These are phyloP conservation scores for Pediacus dermestoides DNA, from an alignment of 2,888 invertebrate species.

Conservation along the genomic window DNA sequence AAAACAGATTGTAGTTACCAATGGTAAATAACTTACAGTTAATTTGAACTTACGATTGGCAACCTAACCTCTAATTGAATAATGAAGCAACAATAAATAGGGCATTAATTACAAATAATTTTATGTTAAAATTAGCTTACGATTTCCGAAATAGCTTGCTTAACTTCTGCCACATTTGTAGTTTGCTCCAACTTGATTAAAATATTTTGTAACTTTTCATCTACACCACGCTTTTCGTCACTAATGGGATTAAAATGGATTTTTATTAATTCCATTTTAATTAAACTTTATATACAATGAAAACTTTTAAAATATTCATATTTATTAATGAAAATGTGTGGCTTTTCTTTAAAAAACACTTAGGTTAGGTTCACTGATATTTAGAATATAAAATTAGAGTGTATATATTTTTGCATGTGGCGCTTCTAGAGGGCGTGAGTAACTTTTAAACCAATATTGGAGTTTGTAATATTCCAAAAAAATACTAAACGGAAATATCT, in stretches of 20 bases:
- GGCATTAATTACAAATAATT: background rate
- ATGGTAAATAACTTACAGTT: constrained; percentile 10
- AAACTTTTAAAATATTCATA: constrained; percentile 16
- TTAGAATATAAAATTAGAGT: too few relatives aligned
- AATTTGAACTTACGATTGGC: constrained; percentile 9
- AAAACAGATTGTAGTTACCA: background rate
- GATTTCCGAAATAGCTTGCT: constrained; percentile 19
- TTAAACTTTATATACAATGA: background rate
- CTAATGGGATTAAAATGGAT: too few relatives aligned
- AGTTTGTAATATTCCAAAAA: too few relatives aligned
- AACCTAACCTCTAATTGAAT: background rate
- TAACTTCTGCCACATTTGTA: constrained; percentile 20
- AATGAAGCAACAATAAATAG: constrained; percentile 1
- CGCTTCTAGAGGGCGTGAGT: too few relatives aligned
- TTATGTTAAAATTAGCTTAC: constrained; percentile 20
- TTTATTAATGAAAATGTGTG: constrained; percentile 9
- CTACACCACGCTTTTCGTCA: too few relatives aligned
- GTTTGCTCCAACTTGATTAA: constrained; percentile 12
- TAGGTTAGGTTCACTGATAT: too few relatives aligned
- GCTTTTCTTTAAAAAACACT: constrained; percentile 7
- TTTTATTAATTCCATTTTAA: constrained; percentile 5
- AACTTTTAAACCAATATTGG: too few relatives aligned
- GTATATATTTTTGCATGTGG: too few relatives aligned
- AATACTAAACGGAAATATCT: too few relatives aligned
- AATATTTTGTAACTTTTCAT: constrained; percentile 15